Evolutionary conservation across 2,888 invertebrate species (phyloP), one percentile per base, ranked within the genome.

Genomic region (Eucriotettix oculatus): DNA sequence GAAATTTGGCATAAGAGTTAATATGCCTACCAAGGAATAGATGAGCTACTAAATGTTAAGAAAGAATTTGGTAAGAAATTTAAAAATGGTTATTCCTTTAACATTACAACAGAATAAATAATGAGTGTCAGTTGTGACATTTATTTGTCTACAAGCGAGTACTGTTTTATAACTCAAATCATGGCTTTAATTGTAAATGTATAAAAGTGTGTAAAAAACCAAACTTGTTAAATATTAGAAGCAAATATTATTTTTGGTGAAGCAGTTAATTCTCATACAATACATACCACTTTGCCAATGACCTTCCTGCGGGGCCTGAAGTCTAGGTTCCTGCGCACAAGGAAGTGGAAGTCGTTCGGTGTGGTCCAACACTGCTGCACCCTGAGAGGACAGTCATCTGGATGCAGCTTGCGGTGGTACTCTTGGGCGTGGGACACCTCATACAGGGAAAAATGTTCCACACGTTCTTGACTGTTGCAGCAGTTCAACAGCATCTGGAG

Each of bases 381-480:
- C 66, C 84, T 80, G 40, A 92, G 76, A 0, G 92, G 91, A 63
- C 87, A 78, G 72, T 92, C 92, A 66, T 91, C 90, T 0, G 89
- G 88, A 73, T 92, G 90, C 48, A 92, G 75, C 75, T 91, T 90
- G 61, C 92, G 81, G 73, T 92, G 90, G 74, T 90, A 90, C 72
- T 90, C 90, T 72, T 89, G 87, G 10, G 86, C 85, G 64, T 85
- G 83, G 68, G 84, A 84, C 41, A 82, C 82, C 81, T 92, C 92
- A 73, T 90, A 91, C 52, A 92, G 75, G 52, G 90, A 90, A 75
- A 90, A 92, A 71, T 88, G 84, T 73, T 90, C 90, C 3, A 90
- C 87, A 40, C 86, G 82, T 71, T 92, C 91, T 64, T 80, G 79
- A 63, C 87, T 89, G 72, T 84, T 87, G 72, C 90, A 92, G 74